Conservation (phyloP, 1,140 invertebrate genomes). For the Cotesia glomerata region DNA sequence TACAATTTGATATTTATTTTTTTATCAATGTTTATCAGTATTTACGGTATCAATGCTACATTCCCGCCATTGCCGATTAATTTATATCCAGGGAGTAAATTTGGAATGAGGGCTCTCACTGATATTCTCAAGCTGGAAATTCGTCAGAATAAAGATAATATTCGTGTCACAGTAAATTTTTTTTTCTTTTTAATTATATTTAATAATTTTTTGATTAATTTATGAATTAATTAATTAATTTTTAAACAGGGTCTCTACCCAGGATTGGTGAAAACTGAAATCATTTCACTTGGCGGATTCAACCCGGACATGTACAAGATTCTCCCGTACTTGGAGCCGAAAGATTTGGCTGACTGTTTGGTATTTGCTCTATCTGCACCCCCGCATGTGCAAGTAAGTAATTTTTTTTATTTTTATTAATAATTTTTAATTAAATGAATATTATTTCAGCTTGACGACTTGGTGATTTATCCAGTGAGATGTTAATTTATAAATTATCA, state of each 20-base stretch:
- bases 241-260: not conserved
- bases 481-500: too few relatives aligned
- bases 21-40: not conserved
- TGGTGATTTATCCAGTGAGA: too few relatives aligned
- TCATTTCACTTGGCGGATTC: not conserved
- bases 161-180: conserved; percentile 67
- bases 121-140: conserved; percentile 71
- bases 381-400: conserved; percentile 69
- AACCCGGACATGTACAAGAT: not conserved
- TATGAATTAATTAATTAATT: too few relatives aligned
- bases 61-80: conserved; percentile 19
- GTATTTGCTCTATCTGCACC: conserved; percentile 69
- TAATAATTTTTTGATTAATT: not conserved
- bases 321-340: not conserved
- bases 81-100: conserved; percentile 71
- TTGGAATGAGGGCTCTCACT: conserved; percentile 69
- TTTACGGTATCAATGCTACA: not conserved
- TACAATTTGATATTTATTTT: too few relatives aligned
- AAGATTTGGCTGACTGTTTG: conserved; percentile 67
- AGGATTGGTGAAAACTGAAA: not conserved
- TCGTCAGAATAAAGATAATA: conserved; percentile 61
- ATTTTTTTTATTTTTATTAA: conserved; percentile 22
- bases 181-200: too few relatives aligned
- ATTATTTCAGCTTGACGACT: too few relatives aligned
- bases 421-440: not conserved